A percentile compares a stretch with the other conserved stretches of the same genome.
These are phyloP conservation scores for Vesta saturnalis DNA, from an alignment of 2,888 invertebrate genomes.

Conservation along the genomic window DNA sequence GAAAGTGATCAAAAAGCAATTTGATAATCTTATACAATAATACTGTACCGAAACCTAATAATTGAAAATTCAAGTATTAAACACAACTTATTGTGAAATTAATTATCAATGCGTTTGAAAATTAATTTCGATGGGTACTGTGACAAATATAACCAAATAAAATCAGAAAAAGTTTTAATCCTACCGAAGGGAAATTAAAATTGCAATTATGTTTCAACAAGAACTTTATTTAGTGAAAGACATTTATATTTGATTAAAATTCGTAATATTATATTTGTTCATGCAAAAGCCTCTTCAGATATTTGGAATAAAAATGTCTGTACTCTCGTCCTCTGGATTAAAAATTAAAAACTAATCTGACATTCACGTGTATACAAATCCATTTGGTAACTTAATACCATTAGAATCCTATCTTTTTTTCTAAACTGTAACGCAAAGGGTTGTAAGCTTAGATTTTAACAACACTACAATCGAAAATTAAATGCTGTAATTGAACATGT, in stretches of 20 bases:
- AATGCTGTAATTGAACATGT: conserved; percentile 52
- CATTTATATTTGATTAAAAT: conserved; percentile 20
- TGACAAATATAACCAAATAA: neutral
- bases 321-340: conserved; percentile 28
- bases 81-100: neutral
- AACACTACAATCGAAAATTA: conserved; percentile 53
- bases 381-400: conserved; percentile 43
- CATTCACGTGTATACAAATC: conserved; percentile 39
- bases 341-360: conserved; percentile 45
- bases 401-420: conserved; percentile 45
- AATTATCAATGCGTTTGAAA: neutral
- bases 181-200: conserved; percentile 19
- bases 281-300: too few relatives aligned
- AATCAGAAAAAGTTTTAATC: conserved; percentile 14
- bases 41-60: too few relatives aligned
- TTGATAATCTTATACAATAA: too few relatives aligned
- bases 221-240: conserved; percentile 15
- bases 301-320: conserved; percentile 34
- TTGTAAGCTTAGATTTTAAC: conserved; percentile 54
- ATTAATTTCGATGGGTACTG: neutral
- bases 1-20: too few relatives aligned
- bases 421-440: conserved; percentile 39
- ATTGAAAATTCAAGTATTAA: too few relatives aligned
- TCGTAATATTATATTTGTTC: conserved; percentile 20
- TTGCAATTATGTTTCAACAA: conserved; percentile 16